Base-by-base conservation (phyloP, 2,113 vertebrate species). In the Brachyistius frenatus region DNA sequence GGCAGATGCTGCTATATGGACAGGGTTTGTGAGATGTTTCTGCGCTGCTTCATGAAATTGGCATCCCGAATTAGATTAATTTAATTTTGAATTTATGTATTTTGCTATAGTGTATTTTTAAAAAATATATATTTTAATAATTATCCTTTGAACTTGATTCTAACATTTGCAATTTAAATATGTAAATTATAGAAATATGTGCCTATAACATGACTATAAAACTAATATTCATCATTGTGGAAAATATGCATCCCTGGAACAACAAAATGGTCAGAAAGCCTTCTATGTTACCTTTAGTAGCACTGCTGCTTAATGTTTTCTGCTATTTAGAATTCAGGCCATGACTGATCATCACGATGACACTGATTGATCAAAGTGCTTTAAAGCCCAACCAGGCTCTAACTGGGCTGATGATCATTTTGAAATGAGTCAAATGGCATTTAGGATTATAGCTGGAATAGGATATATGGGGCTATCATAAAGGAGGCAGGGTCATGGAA, bases 351-450 rank as follows among this genome's bases (percentile, higher is more conserved):
- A 85, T 86, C 53, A 83, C 61, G 65, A 72, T 78, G 70, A 69
- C 79, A 70, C 66, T 84, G 81, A 89, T 79, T 60, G 72, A 92
- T 86, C 44, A 56, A 56, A 71, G 60, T 36, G 74, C 67, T 73
- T 81, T 78, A 79, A 44, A 66, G 62, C 57, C 66, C 30, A 52
- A 70, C 68, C 47, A 44, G 70, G 56, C 80, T 83, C 75, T 75
- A 86, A 81, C 67, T 81, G 84, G 71, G 72, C 72, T 80, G 80
- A 73, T 78, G 88, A 71, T 89, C 31, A 53, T 83, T 90, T 69
- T 73, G 66, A 85, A 93, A 91, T 91, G 79, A 89, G 58, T 86
- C 85, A 87, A 89, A 91, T 91, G 83, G 66, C 74, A 76, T 91
- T 85, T 80, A 86, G 81, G 78, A 93, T 92, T 89, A 89, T 84